These are phyloP conservation scores for Allochrocebus solatus DNA, from an alignment of 2,797 vertebrate species.

Conservation along the genomic window DNA sequence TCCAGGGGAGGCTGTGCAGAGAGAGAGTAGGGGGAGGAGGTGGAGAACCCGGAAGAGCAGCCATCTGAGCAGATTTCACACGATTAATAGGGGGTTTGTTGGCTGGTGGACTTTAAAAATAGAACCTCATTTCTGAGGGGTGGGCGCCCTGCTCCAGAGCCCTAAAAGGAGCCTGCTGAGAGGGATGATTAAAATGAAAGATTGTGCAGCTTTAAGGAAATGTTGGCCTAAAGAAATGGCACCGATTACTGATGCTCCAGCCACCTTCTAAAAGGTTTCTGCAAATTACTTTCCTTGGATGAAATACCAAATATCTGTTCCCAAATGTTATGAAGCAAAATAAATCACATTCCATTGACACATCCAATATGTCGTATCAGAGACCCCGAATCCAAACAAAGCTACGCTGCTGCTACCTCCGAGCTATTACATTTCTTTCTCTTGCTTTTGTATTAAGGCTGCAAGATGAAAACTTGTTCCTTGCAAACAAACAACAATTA, in stretches of 20 bases:
- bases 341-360: constrained; percentile 78
- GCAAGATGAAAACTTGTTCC: constrained; percentile 47
- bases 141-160: constrained; percentile 61
- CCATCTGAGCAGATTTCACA: constrained; percentile 76
- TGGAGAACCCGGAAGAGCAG: constrained; percentile 63
- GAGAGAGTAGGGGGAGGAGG: constrained; percentile 49
- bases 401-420: constrained; percentile 2
- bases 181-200: constrained; percentile 78
- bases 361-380: constrained; percentile 77
- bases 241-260: constrained; percentile 72
- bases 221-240: constrained; percentile 80
- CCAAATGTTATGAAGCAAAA: constrained; percentile 80
- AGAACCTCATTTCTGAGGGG: constrained; percentile 70
- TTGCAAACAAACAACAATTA: constrained; percentile 54
- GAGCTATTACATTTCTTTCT: constrained; percentile 58
- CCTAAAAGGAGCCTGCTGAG: constrained; percentile 67
- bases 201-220: constrained; percentile 75
- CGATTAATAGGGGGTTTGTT: constrained; percentile 71
- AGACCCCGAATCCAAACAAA: constrained; percentile 76
- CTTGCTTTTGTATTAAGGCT: constrained; percentile 61
- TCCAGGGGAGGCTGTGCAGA: constrained; percentile 64
- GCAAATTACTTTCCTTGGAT: constrained; percentile 81
- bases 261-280: constrained; percentile 79
- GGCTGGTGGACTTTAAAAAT: constrained; percentile 77
- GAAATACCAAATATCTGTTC: constrained; percentile 81